Percentiles rank a stretch among this genome's conserved stretches.
Conservation (phyloP, 2,888 invertebrate species). For the Elegia similella region DNA sequence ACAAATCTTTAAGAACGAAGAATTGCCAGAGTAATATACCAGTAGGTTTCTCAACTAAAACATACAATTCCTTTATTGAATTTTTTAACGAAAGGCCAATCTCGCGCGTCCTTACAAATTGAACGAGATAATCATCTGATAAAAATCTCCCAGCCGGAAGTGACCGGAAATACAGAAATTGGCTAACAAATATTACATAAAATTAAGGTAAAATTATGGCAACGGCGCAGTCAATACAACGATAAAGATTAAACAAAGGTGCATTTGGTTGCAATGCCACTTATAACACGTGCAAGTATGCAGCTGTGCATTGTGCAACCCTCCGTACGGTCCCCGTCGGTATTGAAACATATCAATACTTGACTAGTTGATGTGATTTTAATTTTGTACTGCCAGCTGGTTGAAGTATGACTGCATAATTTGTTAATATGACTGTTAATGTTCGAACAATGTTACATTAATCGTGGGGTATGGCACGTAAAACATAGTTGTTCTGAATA, state of each 20-base stretch:
- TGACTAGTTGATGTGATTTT: slow-evolving; percentile 3
- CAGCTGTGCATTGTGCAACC: slow-evolving; percentile 27
- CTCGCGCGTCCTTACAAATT: too few species aligned
- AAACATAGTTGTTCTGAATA: not conserved
- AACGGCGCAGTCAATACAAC: slow-evolving; percentile 6
- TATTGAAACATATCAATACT: slow-evolving; percentile 15
- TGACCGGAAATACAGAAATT: not conserved
- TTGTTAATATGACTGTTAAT: not conserved
- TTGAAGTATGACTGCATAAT: not conserved
- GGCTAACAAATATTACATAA: not conserved
- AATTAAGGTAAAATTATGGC: not conserved
- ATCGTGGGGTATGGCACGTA: not conserved
- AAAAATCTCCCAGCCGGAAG: not conserved
- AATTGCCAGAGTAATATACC: too few species aligned
- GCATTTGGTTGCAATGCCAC: slow-evolving; percentile 1
- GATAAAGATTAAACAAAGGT: not conserved
- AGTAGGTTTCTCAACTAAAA: too few species aligned
- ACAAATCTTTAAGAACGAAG: too few species aligned
- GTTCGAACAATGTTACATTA: not conserved
- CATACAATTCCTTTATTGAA: too few species aligned
- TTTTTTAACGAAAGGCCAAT: too few species aligned
- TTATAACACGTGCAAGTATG: slow-evolving; percentile 16
- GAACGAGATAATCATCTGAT: too few species aligned
- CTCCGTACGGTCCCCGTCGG: slow-evolving; percentile 2
- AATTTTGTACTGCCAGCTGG: slow-evolving; percentile 2